Evolutionary conservation across 2,888 invertebrate genomes (phyloP), one percentile per base, ranked within the genome.

Genomic region (Cheiracanthium punctorium): DNA sequence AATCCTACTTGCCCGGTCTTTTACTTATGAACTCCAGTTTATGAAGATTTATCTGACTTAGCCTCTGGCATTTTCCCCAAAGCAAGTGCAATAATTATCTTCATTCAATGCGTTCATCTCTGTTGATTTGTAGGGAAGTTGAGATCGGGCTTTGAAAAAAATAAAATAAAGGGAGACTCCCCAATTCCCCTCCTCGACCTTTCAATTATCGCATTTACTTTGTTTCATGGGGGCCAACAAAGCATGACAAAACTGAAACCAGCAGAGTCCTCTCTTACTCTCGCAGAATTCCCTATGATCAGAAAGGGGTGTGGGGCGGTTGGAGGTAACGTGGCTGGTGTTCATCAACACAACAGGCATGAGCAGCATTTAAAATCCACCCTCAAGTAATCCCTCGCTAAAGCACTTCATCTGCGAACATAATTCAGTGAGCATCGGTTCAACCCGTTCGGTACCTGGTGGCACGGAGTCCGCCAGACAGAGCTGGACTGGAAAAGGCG

Each of bases 331-430:
- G 37, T 37, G 7, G 37, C 58, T 24, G 20, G 58, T 24, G 58
- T 58, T 48, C 14, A 20, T 48, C 48, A 72, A 48, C 48, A 72
- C 30, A 29, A 1, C 20, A 28, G 29, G 28, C 30, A 43, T 41
- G n/a, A 76, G 76, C 43, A 75, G 64, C 82, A 71, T 82, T 82
- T 82, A 82, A 82, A 82, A 82, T 74, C 64, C 48, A 65, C 33
- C 48, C 71, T 52, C 37, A 28, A 30, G 33, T 65, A 37, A 41
- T 33, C 41, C 30, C 48, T 41, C 28, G 72, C 58, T 52, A 74
- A 70, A n/a, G n/a, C 72, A 65, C 75, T 70, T 75, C 82, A 82
- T 77, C 76, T 73, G 73, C 28, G 48, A 64, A 67, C 73, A 65
- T 64, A 52, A 73, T 80, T 65, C 80, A 80, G 73, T 29, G 67